phyloP scores from a whole-genome alignment of 1,140 invertebrate species.

The Drosophila varians region DNA sequence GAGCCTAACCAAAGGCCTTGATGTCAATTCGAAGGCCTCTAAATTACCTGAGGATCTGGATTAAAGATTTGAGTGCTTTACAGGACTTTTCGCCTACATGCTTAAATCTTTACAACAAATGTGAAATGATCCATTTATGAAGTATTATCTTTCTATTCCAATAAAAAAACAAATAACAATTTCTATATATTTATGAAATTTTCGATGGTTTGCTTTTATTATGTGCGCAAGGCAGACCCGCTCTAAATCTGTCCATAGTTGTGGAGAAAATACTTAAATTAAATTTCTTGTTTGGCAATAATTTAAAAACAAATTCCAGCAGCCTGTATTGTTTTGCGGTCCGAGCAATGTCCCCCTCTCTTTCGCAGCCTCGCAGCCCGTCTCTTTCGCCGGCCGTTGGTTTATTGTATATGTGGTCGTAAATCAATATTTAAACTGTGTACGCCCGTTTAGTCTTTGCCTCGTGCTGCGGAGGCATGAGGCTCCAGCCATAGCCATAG shows the following conservation, averaged over 20 bases:
- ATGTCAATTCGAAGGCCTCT: not conserved
- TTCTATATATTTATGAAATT: not conserved
- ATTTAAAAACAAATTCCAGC: conserved; percentile 66
- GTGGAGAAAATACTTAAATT: conserved; percentile 11
- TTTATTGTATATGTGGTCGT: conserved; percentile 53
- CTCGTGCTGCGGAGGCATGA: conserved; percentile 24
- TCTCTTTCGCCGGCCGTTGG: conserved; percentile 1
- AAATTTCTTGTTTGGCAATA: conserved; percentile 51
- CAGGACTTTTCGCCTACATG: no score
- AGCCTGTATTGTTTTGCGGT: conserved; percentile 41
- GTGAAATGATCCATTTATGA: no score
- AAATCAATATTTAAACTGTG: conserved; percentile 78
- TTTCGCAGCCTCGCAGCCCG: not conserved
- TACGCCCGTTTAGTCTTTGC: conserved; percentile 64
- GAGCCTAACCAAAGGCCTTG: not conserved
- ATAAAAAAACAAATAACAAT: not conserved
- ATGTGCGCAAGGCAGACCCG: no score
- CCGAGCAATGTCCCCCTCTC: conserved; percentile 27
- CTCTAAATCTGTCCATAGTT: not conserved
- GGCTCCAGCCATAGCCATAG: conserved; percentile 29
- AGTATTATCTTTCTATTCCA: not conserved
- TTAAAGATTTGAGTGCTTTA: no score
- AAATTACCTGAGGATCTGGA: not conserved
- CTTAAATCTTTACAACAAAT: no score
- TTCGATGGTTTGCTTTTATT: not conserved